phyloP scores from a whole-genome alignment of 1,140 invertebrate genomes.

The Heterodera schachtii region DNA sequence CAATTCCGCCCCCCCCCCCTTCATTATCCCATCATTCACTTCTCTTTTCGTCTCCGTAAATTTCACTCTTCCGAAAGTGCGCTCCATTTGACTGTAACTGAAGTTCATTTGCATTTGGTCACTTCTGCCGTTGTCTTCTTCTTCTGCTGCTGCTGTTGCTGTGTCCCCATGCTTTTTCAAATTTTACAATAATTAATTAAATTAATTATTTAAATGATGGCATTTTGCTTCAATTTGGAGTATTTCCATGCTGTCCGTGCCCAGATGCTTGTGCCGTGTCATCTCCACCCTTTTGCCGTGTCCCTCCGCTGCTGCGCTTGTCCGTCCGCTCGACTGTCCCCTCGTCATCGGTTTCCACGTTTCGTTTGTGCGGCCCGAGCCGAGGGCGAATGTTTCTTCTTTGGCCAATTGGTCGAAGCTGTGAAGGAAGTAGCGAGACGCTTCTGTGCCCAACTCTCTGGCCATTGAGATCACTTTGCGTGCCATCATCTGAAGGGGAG shows the following conservation, averaged over 20 bases:
- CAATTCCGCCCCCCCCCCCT: too few relatives aligned
- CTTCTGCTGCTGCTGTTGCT: neutral
- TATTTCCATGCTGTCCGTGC: neutral
- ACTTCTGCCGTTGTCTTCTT: neutral
- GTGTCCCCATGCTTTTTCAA: neutral
- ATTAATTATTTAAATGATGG: neutral
- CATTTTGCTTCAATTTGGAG: neutral
- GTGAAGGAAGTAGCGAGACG: conserved; percentile 48
- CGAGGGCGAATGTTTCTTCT: conserved; percentile 35
- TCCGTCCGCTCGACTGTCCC: neutral
- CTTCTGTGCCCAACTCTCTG: conserved; percentile 43
- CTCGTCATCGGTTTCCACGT: neutral
- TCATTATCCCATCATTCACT: neutral
- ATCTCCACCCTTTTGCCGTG: too few relatives aligned
- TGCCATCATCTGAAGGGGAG: conserved; percentile 39
- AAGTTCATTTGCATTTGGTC: neutral
- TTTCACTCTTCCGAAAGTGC: neutral
- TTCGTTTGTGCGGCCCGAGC: conserved; percentile 6
- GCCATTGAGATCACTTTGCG: conserved; percentile 57
- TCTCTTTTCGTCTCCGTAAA: neutral
- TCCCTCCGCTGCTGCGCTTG: conserved; percentile 1
- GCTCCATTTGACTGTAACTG: neutral
- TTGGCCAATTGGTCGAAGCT: conserved; percentile 46
- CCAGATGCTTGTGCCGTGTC: neutral
- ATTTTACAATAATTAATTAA: neutral